These are phyloP conservation scores for Papilio elwesi DNA, from an alignment of 2,888 invertebrate species.

Conservation along the genomic window DNA sequence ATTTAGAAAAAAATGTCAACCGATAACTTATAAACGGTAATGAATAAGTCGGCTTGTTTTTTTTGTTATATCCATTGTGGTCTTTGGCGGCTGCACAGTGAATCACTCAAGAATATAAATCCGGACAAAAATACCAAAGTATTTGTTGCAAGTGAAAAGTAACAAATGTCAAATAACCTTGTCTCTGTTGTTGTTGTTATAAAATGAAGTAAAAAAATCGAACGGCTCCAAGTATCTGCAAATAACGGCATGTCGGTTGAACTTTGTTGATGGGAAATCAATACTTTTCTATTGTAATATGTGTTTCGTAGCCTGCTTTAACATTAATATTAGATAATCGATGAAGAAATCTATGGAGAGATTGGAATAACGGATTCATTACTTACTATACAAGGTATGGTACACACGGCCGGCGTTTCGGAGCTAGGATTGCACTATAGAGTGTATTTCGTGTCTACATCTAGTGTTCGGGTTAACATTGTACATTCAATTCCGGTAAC, in stretches of 20 bases:
- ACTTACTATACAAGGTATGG: slow-evolving; percentile 80
- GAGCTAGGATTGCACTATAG: slow-evolving; percentile 56
- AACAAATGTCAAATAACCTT: slow-evolving; percentile 21
- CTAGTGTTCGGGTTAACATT: slow-evolving; percentile 35
- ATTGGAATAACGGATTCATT: slow-evolving; percentile 81
- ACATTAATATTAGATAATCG: slow-evolving; percentile 68
- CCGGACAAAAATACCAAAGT: slow-evolving; percentile 61
- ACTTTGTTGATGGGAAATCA: slow-evolving; percentile 79
- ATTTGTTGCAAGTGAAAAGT: slow-evolving; percentile 4
- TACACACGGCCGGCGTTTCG: slow-evolving; percentile 64
- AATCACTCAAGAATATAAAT: slow-evolving; percentile 77
- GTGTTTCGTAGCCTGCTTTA: slow-evolving; percentile 80
- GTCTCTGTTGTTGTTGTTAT: slow-evolving; percentile 12
- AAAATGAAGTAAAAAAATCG: slow-evolving; percentile 56
- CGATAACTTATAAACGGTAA: slow-evolving; percentile 74
- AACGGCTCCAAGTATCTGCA: slow-evolving; percentile 82
- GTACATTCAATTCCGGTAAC: slow-evolving; percentile 53
- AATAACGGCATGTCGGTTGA: slow-evolving; percentile 81
- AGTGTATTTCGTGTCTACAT: slow-evolving; percentile 13
- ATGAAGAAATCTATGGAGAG: slow-evolving; percentile 80
- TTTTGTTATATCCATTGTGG: slow-evolving; percentile 80
- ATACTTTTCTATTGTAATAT: slow-evolving; percentile 83
- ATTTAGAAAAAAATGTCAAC: slow-evolving; percentile 81
- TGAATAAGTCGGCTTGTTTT: slow-evolving; percentile 62
- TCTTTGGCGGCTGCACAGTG: slow-evolving; percentile 77